Conservation (phyloP, 2,797 vertebrate species). For the Kryptolebias ocellatus region DNA sequence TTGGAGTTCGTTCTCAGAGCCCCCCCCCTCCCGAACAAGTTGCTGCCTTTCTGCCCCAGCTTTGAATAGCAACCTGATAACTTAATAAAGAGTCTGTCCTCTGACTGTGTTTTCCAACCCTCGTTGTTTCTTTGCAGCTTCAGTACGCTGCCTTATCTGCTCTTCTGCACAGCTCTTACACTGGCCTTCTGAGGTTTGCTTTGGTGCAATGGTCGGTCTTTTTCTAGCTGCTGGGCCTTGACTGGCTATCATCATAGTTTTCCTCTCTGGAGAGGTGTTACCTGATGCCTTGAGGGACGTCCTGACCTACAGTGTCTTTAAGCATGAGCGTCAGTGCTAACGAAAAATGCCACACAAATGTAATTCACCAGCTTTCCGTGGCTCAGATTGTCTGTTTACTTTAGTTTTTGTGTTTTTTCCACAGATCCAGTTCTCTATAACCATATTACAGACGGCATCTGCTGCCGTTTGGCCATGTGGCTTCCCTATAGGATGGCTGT, state of each 20-base stretch:
- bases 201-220: too few relatives aligned
- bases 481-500: conserved; percentile 93
- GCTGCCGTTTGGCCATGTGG: conserved; percentile 91
- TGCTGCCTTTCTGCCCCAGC: neutral
- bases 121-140: neutral
- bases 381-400: too few relatives aligned
- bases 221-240: neutral
- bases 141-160: too few relatives aligned
- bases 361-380: too few relatives aligned
- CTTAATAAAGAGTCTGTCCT: neutral
- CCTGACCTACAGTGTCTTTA: neutral
- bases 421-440: conserved; percentile 94
- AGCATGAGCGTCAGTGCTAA: neutral
- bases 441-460: conserved; percentile 89
- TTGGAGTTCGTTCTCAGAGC: too few relatives aligned
- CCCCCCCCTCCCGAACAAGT: neutral
- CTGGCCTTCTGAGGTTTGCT: too few relatives aligned
- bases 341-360: too few relatives aligned
- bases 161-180: too few relatives aligned
- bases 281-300: neutral
- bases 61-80: neutral
- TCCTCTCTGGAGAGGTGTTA: neutral
- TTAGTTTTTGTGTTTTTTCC: conserved; percentile 16
- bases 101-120: too few relatives aligned
- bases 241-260: neutral